Evolutionary conservation across 2,113 vertebrate species (phyloP).

Genomic region (Hippocampus comes): DNA sequence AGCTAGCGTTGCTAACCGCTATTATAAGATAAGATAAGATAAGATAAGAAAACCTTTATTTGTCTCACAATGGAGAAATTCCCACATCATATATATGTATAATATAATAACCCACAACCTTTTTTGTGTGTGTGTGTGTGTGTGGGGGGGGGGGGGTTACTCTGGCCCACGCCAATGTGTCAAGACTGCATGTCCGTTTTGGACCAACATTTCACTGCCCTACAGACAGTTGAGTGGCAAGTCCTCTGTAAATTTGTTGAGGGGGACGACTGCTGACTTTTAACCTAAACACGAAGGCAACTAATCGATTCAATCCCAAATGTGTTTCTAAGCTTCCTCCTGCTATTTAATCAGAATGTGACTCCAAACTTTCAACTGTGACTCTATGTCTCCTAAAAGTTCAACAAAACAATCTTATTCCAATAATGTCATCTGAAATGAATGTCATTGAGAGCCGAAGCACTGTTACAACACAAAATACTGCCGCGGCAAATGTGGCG

Average conservation of each 20-base stretch:
- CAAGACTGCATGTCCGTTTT: no score
- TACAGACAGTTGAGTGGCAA: not conserved
- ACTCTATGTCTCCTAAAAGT: not conserved
- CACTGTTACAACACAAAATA: not conserved
- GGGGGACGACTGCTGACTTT: no score
- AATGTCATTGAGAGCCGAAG: not conserved
- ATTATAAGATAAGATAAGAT: not conserved
- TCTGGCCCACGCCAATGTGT: not conserved
- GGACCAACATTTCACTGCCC: not conserved
- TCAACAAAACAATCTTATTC: not conserved
- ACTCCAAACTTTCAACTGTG: not conserved
- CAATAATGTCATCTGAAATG: not conserved
- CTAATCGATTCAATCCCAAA: no score
- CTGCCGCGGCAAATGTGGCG: not conserved
- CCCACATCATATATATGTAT: no score
- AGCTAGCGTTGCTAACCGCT: not conserved
- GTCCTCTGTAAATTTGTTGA: no score
- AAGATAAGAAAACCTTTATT: no score
- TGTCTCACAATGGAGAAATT: no score
- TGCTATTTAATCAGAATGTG: not conserved
- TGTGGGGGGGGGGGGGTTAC: not conserved
- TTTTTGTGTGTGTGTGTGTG: not conserved
- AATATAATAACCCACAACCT: not conserved
- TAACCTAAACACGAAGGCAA: no score
- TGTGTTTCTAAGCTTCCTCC: not conserved